These are phyloP conservation scores for Stigmatopora argus DNA, from an alignment of 2,113 vertebrate genomes.

Conservation along the genomic window DNA sequence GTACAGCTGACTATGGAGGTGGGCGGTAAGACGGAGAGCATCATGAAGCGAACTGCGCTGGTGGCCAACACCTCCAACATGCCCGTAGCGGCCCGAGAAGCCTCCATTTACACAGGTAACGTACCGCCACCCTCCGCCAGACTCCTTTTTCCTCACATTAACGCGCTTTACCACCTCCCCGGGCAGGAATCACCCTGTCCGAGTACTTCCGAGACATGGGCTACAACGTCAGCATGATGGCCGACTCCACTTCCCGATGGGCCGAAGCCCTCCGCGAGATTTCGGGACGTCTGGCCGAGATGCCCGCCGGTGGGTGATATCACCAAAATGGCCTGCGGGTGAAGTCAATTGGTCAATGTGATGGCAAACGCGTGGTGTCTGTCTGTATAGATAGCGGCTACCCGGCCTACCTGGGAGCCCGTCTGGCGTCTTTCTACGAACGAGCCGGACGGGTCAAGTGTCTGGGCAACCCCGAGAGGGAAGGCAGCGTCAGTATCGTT, in stretches of 20 bases:
- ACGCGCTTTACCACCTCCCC: not conserved
- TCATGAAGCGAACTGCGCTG: conserved; percentile 95
- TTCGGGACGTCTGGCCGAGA: conserved; percentile 93
- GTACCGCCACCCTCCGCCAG: too few relatives aligned
- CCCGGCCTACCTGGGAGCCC: conserved; percentile 92
- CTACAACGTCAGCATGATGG: conserved; percentile 99
- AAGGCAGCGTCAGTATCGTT: conserved; percentile 97
- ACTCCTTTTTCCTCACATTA: not conserved
- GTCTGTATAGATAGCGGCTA: conserved; percentile 85
- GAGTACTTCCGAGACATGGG: conserved; percentile 99
- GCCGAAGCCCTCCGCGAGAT: conserved; percentile 96
- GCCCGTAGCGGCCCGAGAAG: conserved; percentile 95
- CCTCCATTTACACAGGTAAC: conserved; percentile 91
- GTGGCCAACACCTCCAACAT: conserved; percentile 97
- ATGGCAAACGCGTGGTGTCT: not conserved
- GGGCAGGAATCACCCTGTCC: conserved; percentile 89
- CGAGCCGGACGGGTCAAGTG: conserved; percentile 94
- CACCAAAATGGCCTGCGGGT: not conserved
- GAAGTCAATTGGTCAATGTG: not conserved
- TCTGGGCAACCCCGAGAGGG: conserved; percentile 92
- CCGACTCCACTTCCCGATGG: conserved; percentile 96
- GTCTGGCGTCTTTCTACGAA: conserved; percentile 94
- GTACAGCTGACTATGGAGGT: conserved; percentile 91
- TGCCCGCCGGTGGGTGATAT: conserved; percentile 86
- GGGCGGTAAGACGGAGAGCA: conserved; percentile 90